Evolutionary conservation across 2,797 vertebrate genomes (phyloP).

Genomic region (Eulemur mongoz): DNA sequence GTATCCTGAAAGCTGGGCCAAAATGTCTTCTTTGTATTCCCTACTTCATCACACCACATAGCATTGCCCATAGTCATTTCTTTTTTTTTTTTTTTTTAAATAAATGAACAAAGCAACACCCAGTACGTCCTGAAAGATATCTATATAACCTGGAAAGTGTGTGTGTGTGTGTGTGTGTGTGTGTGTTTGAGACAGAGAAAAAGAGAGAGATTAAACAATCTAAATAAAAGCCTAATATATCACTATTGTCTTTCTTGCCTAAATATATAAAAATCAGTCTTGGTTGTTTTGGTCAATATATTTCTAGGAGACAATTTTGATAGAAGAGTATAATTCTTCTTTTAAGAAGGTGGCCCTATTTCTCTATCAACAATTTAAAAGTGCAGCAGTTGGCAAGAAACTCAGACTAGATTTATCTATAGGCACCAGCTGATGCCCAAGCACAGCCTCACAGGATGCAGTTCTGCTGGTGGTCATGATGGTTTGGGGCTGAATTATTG

Average conservation of each 20-base stretch:
- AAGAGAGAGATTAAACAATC: neutral
- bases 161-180: neutral
- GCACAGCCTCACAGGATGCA: neutral
- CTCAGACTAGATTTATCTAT: neutral
- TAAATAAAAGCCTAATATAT: neutral
- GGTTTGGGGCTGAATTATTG: neutral
- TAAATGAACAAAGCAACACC: neutral
- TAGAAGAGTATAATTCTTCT: neutral
- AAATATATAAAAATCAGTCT: neutral
- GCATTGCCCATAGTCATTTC: neutral
- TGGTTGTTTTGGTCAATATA: neutral
- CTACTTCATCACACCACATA: neutral
- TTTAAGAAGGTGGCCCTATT: neutral
- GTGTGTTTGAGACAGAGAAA: neutral
- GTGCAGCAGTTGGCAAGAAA: neutral
- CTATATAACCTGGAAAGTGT: neutral
- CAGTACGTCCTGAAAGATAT: neutral
- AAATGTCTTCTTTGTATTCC: neutral
- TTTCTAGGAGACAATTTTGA: neutral
- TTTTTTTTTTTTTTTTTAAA: neutral
- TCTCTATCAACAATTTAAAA: conserved; percentile 14
- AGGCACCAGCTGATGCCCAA: neutral
- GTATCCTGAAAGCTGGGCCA: neutral
- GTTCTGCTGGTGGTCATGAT: neutral
- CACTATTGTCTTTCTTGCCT: neutral